These are phyloP conservation scores for Oxycera nigricornis DNA, from an alignment of 2,888 invertebrate species.

Conservation along the genomic window DNA sequence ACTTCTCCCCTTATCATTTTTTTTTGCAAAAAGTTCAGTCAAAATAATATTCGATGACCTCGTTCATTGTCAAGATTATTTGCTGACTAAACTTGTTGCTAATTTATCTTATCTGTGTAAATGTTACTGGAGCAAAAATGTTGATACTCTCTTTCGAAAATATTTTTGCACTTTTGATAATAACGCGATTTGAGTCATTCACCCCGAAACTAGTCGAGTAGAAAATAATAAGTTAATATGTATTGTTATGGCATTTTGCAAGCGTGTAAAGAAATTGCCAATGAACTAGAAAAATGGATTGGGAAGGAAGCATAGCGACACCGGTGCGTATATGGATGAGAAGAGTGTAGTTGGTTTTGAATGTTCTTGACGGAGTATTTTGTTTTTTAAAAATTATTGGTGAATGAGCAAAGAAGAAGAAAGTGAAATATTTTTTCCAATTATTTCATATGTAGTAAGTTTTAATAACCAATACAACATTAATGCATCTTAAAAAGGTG, in stretches of 20 bases:
- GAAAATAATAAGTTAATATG: background rate
- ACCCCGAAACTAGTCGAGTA: background rate
- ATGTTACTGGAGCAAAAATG: background rate
- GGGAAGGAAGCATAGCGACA: too few species aligned
- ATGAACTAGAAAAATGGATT: background rate
- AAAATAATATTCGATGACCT: background rate
- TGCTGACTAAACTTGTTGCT: background rate
- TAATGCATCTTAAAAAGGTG: too few species aligned
- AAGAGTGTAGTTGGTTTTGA: too few species aligned
- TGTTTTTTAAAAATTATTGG: too few species aligned
- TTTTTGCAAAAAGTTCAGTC: too few species aligned
- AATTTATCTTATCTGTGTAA: background rate
- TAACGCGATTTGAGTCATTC: background rate
- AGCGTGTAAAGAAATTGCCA: background rate
- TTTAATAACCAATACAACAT: too few species aligned
- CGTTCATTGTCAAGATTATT: conserved; percentile 8
- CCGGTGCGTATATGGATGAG: too few species aligned
- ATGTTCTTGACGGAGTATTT: too few species aligned
- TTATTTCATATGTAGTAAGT: too few species aligned
- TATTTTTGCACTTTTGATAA: background rate
- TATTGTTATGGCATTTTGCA: background rate
- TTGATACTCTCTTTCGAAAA: background rate
- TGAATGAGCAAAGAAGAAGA: too few species aligned
- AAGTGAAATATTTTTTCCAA: too few species aligned
- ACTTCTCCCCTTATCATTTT: too few species aligned